Evolutionary conservation across 2,113 vertebrate species (phyloP).

Genomic region (Callipepla squamata): DNA sequence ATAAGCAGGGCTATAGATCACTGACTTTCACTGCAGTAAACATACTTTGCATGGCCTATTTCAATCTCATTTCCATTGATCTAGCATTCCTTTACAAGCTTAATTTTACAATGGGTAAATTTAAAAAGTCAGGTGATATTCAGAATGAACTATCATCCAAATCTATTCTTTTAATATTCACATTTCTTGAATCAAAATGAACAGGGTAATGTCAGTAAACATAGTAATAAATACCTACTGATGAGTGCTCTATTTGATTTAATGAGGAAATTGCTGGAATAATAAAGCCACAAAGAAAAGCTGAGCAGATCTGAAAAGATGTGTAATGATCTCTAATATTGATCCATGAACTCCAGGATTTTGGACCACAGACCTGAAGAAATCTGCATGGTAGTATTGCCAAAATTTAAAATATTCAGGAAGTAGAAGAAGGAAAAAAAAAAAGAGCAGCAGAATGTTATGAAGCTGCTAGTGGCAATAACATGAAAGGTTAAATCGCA

Average conservation of each 20-base stretch:
- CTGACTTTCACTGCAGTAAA: neutral
- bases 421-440: neutral
- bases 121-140: neutral
- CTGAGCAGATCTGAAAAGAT: neutral
- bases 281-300: neutral
- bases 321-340: neutral
- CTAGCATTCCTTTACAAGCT: neutral
- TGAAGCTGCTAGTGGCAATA: neutral
- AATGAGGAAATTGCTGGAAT: neutral
- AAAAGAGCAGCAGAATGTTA: neutral
- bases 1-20: neutral
- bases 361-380: neutral
- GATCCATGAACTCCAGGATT: neutral
- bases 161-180: neutral
- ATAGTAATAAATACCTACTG: neutral
- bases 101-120: neutral
- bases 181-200: neutral
- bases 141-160: neutral
- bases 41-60: neutral
- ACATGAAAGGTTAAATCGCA: neutral
- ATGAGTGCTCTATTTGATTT: neutral
- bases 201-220: neutral
- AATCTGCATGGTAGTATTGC: accelerated
- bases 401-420: neutral
- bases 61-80: neutral